These are phyloP conservation scores for Lepidochitona cinerea DNA, from an alignment of 2,888 invertebrate genomes.

Conservation along the genomic window DNA sequence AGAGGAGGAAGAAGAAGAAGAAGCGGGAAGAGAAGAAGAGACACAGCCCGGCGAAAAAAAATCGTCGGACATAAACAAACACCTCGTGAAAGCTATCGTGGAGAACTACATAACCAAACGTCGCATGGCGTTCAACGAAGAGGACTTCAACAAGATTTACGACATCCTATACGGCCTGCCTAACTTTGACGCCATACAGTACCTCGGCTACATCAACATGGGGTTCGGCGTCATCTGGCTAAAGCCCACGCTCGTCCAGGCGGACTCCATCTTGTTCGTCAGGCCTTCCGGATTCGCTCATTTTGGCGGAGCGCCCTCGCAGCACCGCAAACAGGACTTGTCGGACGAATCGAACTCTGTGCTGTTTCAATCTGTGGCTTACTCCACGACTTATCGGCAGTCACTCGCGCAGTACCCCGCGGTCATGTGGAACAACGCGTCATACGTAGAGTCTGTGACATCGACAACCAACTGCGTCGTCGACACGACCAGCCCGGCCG, in stretches of 20 bases:
- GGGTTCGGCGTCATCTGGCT: not conserved
- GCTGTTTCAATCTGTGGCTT: not conserved
- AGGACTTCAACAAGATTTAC: not conserved
- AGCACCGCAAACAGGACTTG: not conserved
- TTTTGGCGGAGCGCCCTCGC: not conserved
- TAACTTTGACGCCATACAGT: not conserved
- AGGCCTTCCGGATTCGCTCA: not conserved
- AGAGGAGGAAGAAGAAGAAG: not conserved
- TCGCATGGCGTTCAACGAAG: not conserved
- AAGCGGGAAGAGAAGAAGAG: not conserved
- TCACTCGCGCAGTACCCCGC: not conserved
- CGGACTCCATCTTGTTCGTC: not conserved
- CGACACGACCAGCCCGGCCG: not conserved
- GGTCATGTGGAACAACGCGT: not conserved
- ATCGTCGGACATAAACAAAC: not conserved
- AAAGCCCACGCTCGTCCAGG: not conserved
- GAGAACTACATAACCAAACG: not conserved
- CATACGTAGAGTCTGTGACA: not conserved
- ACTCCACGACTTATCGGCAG: not conserved
- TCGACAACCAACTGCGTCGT: not conserved
- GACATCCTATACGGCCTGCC: not conserved
- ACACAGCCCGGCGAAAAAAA: too few species aligned
- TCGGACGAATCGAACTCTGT: not conserved
- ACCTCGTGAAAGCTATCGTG: not conserved
- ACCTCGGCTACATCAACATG: not conserved